These are phyloP conservation scores for Synodontis membranacea DNA, from an alignment of 2,113 vertebrate genomes.

Conservation along the genomic window DNA sequence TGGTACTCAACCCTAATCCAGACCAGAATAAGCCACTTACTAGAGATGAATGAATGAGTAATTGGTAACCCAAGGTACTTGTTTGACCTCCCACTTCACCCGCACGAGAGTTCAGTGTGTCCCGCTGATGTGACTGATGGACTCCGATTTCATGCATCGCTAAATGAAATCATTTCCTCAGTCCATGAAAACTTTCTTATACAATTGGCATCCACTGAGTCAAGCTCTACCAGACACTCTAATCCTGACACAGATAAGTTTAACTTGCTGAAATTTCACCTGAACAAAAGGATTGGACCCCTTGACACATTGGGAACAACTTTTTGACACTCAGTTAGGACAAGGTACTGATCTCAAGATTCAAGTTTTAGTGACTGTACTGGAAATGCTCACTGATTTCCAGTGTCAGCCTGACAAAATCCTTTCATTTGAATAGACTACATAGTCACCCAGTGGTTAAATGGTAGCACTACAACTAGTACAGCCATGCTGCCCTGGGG, in stretches of 20 bases:
- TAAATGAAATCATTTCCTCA: not conserved
- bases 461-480: conserved; percentile 1
- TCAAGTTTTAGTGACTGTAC: not conserved
- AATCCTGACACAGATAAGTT: not conserved
- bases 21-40: not conserved
- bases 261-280: not conserved
- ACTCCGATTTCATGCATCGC: not conserved
- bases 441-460: not conserved
- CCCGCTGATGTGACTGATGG: not conserved
- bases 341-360: not conserved
- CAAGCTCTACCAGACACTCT: not conserved
- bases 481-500: too few species aligned
- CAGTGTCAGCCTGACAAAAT: not conserved
- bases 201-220: not conserved
- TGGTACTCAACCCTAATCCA: too few species aligned
- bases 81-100: not conserved
- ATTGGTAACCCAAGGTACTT: not conserved
- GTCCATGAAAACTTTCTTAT: not conserved
- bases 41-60: not conserved
- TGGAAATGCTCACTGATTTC: not conserved
- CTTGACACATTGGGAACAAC: not conserved
- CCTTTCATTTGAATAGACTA: not conserved
- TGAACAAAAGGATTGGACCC: not conserved
- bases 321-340: not conserved
- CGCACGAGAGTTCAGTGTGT: not conserved